Evolutionary conservation across 2,888 invertebrate genomes (phyloP), one percentile per base, ranked within the genome.

Genomic region (Trileptium ribeirensis): DNA sequence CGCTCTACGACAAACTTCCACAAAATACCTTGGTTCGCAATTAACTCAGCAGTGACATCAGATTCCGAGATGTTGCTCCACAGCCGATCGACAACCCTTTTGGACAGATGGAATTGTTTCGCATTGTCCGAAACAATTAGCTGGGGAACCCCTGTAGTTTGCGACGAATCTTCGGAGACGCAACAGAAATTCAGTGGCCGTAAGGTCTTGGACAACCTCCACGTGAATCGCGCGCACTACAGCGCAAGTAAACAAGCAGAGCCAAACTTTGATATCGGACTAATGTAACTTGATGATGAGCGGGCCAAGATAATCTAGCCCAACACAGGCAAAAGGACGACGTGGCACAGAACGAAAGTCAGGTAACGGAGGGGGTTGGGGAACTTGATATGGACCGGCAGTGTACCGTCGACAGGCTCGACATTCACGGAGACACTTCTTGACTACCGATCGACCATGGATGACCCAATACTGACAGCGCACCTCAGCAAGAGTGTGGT

Each of bases 161-260:
- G 77, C 77, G 38, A 75, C 77, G 39, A 75, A 75, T 75, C 88
- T 81, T 67, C 87, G 79, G 3, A 89, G 81, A 3, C 86, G 85
- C 67, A 84, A 82, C 8, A 89, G 36, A 81, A 89, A 89, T 31
- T 83, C 82, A 2, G 84, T 80, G 0, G 88, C 86, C 1, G 85
- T 85, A n/a, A 89, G 82, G 3, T 86, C 84, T 0, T 81, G 82
- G 0, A 88, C 84, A 1, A 88, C 36, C 83, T 90, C 89, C 31
- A 90, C 83, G 83, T 89, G 88, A 2, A 89, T 84, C 0, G 87
- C 86, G 19, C 88, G 82, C 64, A 88, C 89, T 0, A 88, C 84
- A 0, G 89, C 87, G 85, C 89, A 90, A 0, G 89, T 89, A 80
- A 86, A 87, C 2, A 90, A 51, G 24, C 85, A 84, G 29, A 89